These are phyloP conservation scores for Trachemys scripta DNA, from an alignment of 2,113 vertebrate species.

Conservation along the genomic window DNA sequence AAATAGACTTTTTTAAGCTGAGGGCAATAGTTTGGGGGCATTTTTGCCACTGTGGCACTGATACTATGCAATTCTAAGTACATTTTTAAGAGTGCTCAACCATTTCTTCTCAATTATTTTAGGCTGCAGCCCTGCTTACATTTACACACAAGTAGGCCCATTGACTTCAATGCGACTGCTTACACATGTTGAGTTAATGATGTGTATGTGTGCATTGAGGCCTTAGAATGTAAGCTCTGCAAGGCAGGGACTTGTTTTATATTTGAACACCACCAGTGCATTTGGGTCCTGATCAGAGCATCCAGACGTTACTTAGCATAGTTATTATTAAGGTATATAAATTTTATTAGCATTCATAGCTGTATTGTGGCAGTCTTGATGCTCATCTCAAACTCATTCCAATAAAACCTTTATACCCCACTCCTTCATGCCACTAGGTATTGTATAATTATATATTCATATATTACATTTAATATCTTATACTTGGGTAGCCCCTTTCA, in stretches of 20 bases:
- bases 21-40: background rate
- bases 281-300: background rate
- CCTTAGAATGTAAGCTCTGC: background rate
- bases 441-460: background rate
- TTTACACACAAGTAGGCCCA: background rate
- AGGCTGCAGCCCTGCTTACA: background rate
- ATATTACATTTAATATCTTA: background rate
- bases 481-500: background rate
- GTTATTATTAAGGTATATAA: background rate
- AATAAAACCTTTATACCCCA: background rate
- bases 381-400: background rate
- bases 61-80: background rate
- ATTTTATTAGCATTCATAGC: background rate
- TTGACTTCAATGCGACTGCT: background rate
- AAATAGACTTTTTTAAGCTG: background rate
- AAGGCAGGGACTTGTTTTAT: background rate
- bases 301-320: background rate
- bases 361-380: background rate
- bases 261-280: background rate
- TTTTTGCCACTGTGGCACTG: background rate
- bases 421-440: background rate
- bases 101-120: background rate
- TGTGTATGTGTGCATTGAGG: background rate
- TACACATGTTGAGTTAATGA: background rate
- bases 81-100: background rate